phyloP scores from a whole-genome alignment of 2,797 vertebrate genomes.

The Cynopterus sphinx region DNA sequence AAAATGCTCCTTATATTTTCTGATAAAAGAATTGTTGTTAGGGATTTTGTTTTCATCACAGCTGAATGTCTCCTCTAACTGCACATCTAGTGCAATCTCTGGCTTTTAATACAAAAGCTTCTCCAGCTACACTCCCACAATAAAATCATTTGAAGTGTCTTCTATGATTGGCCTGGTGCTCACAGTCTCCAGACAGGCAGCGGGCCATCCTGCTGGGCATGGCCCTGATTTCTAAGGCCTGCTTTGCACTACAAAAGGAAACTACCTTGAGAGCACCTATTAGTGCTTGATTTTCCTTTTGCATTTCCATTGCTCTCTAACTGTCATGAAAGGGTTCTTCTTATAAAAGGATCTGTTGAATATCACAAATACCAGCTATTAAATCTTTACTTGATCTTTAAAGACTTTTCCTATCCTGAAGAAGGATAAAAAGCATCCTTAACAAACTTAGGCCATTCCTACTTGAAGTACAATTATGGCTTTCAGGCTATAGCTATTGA shows the following conservation, averaged over 20 bases:
- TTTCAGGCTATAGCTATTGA: neutral
- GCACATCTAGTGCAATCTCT: neutral
- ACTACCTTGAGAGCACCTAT: slow-evolving; percentile 31
- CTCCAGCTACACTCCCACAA: neutral
- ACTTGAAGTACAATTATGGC: slow-evolving; percentile 6
- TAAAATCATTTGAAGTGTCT: slow-evolving; percentile 48
- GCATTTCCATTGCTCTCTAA: slow-evolving; percentile 18
- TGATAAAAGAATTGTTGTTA: neutral
- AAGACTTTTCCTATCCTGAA: slow-evolving; percentile 37
- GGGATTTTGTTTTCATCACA: neutral
- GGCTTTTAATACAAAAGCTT: slow-evolving; percentile 40
- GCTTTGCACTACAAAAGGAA: slow-evolving; percentile 67
- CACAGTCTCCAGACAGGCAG: neutral
- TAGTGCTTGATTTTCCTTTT: slow-evolving; percentile 42
- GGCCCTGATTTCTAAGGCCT: slow-evolving; percentile 34
- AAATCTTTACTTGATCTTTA: slow-evolving; percentile 62
- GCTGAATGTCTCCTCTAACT: neutral
- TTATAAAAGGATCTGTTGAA: slow-evolving; percentile 53
- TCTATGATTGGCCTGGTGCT: neutral
- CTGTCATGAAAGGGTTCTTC: slow-evolving; percentile 31
- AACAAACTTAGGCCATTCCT: slow-evolving; percentile 3
- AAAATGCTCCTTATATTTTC: neutral
- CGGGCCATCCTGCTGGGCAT: neutral
- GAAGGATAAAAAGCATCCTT: slow-evolving; percentile 21
- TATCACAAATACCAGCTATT: slow-evolving; percentile 64